Conservation (phyloP, 2,113 vertebrate genomes). For the Odocoileus hemionus region DNA sequence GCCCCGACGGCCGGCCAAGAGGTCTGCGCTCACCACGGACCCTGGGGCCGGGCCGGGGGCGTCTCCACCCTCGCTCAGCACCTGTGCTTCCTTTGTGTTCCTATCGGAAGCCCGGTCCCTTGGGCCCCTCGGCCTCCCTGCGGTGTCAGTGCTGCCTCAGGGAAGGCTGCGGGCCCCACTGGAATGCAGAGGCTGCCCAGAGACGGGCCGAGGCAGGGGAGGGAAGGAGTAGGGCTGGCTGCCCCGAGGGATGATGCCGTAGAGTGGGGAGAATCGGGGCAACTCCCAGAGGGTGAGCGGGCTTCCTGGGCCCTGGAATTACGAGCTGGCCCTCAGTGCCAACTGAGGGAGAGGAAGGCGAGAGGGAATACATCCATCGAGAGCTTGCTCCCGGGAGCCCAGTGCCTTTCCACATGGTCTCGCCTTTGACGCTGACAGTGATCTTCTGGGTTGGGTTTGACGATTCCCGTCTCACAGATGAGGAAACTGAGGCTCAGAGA, state of each 20-base stretch:
- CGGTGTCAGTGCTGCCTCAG: neutral
- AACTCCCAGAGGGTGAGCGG: neutral
- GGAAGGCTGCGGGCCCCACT: neutral
- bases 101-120: neutral
- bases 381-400: neutral
- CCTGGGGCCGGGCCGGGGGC: no score
- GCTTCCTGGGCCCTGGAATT: neutral
- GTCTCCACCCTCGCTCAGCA: rapidly evolving
- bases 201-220: rapidly evolving
- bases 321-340: neutral
- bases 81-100: neutral
- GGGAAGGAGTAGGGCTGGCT: no score
- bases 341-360: neutral
- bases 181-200: neutral
- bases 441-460: neutral
- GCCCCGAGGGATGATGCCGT: rapidly evolving
- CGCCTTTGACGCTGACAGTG: neutral
- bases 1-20: neutral
- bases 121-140: neutral
- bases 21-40: neutral
- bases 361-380: neutral
- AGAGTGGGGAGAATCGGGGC: neutral
- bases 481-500: neutral
- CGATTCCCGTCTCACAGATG: neutral
- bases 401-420: neutral